Base-by-base conservation (phyloP, 2,113 vertebrate genomes). In the Rhea pennata region DNA sequence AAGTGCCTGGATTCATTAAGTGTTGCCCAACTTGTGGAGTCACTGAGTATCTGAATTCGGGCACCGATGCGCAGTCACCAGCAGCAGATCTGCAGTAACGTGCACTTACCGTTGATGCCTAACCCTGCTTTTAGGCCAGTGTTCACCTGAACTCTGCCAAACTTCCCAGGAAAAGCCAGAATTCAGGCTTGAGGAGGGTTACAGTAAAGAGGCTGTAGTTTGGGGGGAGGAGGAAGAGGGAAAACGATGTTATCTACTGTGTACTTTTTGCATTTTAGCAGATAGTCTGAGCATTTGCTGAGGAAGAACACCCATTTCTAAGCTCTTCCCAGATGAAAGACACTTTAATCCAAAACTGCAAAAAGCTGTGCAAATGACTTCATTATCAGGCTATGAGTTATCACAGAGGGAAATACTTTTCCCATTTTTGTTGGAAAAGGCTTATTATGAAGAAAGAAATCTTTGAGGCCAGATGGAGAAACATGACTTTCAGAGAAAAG, bases 51-150 rank as follows among this genome's bases (percentile, higher is more conserved):
- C 42, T 69, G 23, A 50, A 8, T 17, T 16, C 39, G 6, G 54
- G n/a, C 39, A 56, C 6, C 2, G 5, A 8, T 4, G 4, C 0
- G 0, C 1, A 51, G 42, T 5, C 7, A 44, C 73, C 50, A 29
- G 26, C 4, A 40, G 50, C 42, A 6, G 48, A 1, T 33, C 50
- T 13, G 54, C 24, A 1, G 16, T 5, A 26, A 4, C 6, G 9
- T 1, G 1, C 7, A 10, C 5, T 33, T 15, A 4, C 61, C 6
- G 0, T 23, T 17, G 36, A 5, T 27, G 23, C 14, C 54, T 44
- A 44, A 31, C 36, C 36, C 36, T 36, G 36, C 36, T 36, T 36
- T 36, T 36, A 36, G 36, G 36, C 36, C 36, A 36, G 36, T 36
- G 36, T 36, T 36, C 36, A 36, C 36, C 36, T 36, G 36, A 36